Evolutionary conservation across 1,140 invertebrate species (phyloP).

Genomic region (Dendrolimus punctatus): DNA sequence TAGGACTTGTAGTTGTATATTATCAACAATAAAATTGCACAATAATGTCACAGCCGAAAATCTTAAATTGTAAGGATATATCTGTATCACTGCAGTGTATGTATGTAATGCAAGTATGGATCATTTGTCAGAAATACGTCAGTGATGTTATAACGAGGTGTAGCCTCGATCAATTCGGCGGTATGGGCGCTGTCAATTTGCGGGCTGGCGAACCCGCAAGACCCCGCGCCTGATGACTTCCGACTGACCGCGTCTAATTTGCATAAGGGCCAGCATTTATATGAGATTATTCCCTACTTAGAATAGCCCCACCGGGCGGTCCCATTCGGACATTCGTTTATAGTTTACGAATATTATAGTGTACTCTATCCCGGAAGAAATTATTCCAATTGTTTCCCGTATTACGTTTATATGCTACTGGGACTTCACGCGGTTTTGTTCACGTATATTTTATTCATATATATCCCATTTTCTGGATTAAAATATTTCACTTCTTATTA

Average conservation of each 20-base stretch:
- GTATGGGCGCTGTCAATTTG: constrained; percentile 55
- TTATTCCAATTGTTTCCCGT: constrained; percentile 17
- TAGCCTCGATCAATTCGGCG: constrained; percentile 56
- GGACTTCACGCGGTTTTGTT: too few species aligned
- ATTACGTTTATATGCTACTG: too few species aligned
- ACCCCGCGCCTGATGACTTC: constrained; percentile 54
- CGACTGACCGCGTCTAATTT: constrained; percentile 63
- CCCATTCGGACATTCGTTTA: constrained; percentile 38
- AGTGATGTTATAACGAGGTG: constrained; percentile 52
- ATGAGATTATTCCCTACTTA: constrained; percentile 61
- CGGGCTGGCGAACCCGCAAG: constrained; percentile 23
- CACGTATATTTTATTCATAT: too few species aligned
- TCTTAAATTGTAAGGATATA: too few species aligned
- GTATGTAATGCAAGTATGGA: constrained; percentile 9
- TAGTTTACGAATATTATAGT: constrained; percentile 58
- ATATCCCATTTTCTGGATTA: too few species aligned
- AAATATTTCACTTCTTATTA: too few species aligned
- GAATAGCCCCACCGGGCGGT: constrained; percentile 26
- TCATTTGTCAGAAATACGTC: constrained; percentile 38
- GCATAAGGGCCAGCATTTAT: constrained; percentile 64
- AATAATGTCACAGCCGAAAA: too few species aligned
- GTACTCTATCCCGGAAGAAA: constrained; percentile 29
- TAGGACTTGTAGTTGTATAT: too few species aligned
- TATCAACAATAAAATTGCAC: too few species aligned
- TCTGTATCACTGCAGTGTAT: too few species aligned